A percentile compares a stretch with the other conserved stretches of the same genome.
Conservation (phyloP, 2,888 invertebrate species). For the Ashinkailepas kermadecensis region DNA sequence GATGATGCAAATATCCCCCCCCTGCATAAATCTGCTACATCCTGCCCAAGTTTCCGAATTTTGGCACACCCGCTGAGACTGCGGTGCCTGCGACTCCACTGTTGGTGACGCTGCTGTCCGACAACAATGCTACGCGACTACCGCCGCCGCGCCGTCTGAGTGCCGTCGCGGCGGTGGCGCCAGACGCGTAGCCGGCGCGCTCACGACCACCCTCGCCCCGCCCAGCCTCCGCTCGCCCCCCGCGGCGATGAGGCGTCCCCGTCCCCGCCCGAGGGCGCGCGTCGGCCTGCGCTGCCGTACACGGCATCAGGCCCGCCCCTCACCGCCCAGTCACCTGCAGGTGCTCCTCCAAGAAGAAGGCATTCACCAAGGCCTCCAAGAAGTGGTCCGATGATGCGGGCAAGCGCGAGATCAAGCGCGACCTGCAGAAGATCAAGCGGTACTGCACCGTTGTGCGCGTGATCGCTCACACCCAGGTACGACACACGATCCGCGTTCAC, state of each 20-base stretch:
- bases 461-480: constrained; percentile 95
- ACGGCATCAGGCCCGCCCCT: background rate
- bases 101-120: too few relatives aligned
- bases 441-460: constrained; percentile 96
- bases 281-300: constrained; percentile 20
- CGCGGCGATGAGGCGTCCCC: constrained; percentile 13
- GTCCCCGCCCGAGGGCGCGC: background rate
- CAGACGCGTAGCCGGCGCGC: background rate
- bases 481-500: constrained; percentile 24
- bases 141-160: too few relatives aligned
- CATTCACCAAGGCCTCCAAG: constrained; percentile 94
- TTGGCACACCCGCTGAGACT: too few relatives aligned
- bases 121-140: too few relatives aligned
- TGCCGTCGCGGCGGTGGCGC: too few relatives aligned
- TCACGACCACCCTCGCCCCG: background rate
- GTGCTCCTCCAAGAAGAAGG: constrained; percentile 99
- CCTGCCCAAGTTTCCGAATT: too few relatives aligned
- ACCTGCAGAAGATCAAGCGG: constrained; percentile 94
- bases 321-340: constrained; percentile 48
- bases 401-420: constrained; percentile 91
- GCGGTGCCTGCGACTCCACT: too few relatives aligned
- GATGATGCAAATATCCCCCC: too few relatives aligned
- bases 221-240: background rate
- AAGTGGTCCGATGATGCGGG: constrained; percentile 98
- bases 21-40: too few relatives aligned